Base-by-base conservation (phyloP, 2,113 vertebrate species). In the Clarias gariepinus region DNA sequence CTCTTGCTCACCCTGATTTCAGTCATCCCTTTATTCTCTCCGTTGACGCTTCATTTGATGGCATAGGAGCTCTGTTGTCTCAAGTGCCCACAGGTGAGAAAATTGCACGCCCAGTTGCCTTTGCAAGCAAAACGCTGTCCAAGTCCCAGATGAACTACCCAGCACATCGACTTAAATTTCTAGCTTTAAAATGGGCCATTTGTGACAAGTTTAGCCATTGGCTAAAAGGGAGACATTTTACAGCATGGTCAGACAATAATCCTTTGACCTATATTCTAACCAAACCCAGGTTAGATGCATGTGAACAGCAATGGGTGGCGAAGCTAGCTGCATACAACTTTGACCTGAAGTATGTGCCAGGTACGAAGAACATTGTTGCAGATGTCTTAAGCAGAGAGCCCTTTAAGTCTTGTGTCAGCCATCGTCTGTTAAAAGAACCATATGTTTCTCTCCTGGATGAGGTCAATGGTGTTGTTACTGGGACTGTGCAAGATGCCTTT, bases 131-230 rank as follows among this genome's bases (percentile, higher is more conserved):
- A 57, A 79, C 76, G 13, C 52, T 53, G 7, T 79, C 76, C 7
- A 53, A 28, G 25, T 57, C 76, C 16, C 76, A 79, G 25, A 28
- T 79, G n/a, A 79, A 78, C 74, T 55, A 53, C 15, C 47, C 74
- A 25, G 47, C 74, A 55, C 52, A 83, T 69, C 53, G 66, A 33
- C 63, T 87, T 16, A 53, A 78, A 86, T 81, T 87, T 69, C 53
- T 87, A 0, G 18, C 79, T 1, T 36, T 88, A 10, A 83, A 88
- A 28, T 81, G 66, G 87, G 63, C 71, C 0, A 60, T 84, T 6
- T 87, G 86, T 64, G 58, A 88, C 0, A 80, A 86, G 16, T 88
- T 88, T 36, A 77, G 71, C 63, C 61, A 85, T 21, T 90, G 89
- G 77, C 33, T 88, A 3, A 88, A 83, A 64, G 82, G 77, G 0